Evolutionary conservation across 2,113 vertebrate genomes (phyloP).

Genomic region (Odocoileus virginianus): DNA sequence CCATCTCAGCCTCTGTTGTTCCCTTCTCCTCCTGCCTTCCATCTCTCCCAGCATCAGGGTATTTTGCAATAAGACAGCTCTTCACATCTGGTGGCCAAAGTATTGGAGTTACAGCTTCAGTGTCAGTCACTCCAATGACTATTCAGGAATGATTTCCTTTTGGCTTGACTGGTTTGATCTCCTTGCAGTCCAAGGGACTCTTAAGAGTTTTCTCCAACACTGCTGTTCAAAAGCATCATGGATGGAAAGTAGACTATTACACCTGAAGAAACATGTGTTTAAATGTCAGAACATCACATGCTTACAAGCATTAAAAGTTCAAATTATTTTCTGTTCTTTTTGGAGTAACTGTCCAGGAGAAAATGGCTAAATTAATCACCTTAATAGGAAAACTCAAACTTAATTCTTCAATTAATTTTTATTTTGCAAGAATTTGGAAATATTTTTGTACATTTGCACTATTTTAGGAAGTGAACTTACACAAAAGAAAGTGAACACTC

Average conservation of each 20-base stretch:
- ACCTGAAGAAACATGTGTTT: not conserved
- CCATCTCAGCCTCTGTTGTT: not conserved
- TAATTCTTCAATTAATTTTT: not conserved
- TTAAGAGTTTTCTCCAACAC: not conserved
- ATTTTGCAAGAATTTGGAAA: not conserved
- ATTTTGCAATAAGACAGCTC: not conserved
- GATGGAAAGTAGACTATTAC: not conserved
- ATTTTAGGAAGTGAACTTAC: not conserved
- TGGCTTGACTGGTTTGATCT: not conserved
- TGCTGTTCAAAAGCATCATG: not conserved
- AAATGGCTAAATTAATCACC: not conserved
- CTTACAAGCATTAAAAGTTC: not conserved
- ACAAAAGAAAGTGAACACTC: not conserved
- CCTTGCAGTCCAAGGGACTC: not conserved
- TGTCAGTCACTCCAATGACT: accelerated
- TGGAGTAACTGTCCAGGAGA: not conserved
- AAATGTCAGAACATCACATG: not conserved
- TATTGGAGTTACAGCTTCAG: not conserved
- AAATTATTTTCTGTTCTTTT: not conserved
- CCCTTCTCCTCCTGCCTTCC: not conserved
- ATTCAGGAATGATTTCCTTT: not conserved
- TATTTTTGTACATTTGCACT: not conserved
- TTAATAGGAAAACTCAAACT: not conserved
- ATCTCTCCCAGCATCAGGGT: not conserved
- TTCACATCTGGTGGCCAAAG: not conserved